Conservation (phyloP, 2,888 invertebrate genomes). For the Protophormia terraenovae region DNA sequence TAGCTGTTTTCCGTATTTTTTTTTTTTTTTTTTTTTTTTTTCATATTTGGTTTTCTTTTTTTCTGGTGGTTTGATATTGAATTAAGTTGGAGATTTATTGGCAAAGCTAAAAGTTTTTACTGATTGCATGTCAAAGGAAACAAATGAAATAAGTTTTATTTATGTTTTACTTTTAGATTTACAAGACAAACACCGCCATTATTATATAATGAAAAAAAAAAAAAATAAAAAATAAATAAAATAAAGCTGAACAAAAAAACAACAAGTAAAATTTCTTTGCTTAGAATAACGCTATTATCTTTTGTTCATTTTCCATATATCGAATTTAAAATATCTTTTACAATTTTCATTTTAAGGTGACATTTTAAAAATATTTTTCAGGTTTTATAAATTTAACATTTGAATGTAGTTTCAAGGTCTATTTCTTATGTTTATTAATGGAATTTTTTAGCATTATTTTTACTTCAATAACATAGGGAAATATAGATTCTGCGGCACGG, state of each 20-base stretch:
- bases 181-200: neutral
- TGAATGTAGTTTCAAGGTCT: neutral
- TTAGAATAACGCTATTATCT: neutral
- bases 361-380: neutral
- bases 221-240: neutral
- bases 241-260: neutral
- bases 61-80: conserved; percentile 31
- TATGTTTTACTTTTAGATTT: conserved; percentile 53
- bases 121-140: conserved; percentile 65
- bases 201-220: neutral
- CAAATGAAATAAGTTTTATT: conserved; percentile 61
- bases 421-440: too few species aligned
- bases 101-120: conserved; percentile 61
- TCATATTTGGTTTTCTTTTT: neutral
- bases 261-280: neutral
- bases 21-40: neutral
- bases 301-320: neutral
- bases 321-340: neutral
- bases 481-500: too few species aligned
- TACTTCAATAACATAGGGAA: too few species aligned
- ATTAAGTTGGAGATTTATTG: conserved; percentile 62
- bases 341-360: neutral
- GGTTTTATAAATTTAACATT: neutral
- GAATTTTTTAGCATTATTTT: too few species aligned
- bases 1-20: neutral